phyloP scores from a whole-genome alignment of 1,140 invertebrate genomes.

The Aphelinus certus region DNA sequence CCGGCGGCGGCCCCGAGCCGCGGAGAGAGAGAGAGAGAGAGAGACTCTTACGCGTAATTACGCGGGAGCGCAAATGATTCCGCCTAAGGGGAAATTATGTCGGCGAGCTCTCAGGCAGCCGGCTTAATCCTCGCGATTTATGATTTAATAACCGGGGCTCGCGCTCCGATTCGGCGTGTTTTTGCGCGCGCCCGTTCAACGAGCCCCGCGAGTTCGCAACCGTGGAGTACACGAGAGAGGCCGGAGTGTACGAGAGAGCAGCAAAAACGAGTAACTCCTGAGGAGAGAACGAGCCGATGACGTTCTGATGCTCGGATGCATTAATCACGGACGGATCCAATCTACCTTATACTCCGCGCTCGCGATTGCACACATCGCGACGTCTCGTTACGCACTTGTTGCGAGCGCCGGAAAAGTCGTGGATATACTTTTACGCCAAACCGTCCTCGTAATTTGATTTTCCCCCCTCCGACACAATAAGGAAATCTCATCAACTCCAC shows the following conservation, averaged over 20 bases:
- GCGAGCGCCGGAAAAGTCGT: no score
- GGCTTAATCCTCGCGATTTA: conserved; percentile 53
- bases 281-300: no score
- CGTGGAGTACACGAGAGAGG: no score
- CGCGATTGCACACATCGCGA: neutral
- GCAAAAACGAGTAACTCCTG: conserved; percentile 15
- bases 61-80: conserved; percentile 39
- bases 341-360: no score
- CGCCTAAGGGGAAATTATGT: conserved; percentile 36
- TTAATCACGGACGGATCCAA: no score
- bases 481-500: no score
- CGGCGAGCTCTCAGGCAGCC: neutral
- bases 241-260: no score
- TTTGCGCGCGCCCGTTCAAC: neutral
- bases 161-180: conserved; percentile 23
- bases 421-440: no score
- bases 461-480: no score
- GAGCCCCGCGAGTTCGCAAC: neutral
- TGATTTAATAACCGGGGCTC: conserved; percentile 48
- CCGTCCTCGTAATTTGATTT: no score
- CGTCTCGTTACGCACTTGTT: neutral
- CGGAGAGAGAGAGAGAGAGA: neutral
- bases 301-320: no score
- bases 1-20: neutral
- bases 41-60: conserved; percentile 30